Percentiles rank a stretch among this genome's conserved stretches.
Evolutionary conservation across 2,113 vertebrate genomes (phyloP).

Genomic region (Elanus axillaris): DNA sequence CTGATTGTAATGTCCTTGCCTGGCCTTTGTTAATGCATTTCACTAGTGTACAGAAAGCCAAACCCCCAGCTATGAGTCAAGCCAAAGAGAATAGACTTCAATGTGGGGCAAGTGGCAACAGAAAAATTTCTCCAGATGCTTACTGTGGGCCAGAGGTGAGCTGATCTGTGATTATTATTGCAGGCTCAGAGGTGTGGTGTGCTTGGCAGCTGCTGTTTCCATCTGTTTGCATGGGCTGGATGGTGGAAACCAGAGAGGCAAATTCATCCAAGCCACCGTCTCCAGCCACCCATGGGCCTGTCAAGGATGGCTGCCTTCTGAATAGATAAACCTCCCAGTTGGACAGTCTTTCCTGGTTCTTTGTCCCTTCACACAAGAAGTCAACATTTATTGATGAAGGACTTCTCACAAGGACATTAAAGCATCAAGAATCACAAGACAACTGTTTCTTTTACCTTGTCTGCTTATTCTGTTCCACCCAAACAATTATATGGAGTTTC

Average conservation of each 20-base stretch:
- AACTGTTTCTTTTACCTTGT: not conserved
- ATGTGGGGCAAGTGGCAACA: not conserved
- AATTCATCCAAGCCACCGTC: not conserved
- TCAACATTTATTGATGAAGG: not conserved
- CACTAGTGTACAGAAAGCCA: not conserved
- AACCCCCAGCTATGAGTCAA: not conserved
- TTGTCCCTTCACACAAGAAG: not conserved
- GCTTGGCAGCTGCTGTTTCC: slow-evolving; percentile 11
- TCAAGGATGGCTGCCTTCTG: fast-evolving
- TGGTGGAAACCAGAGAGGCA: not conserved
- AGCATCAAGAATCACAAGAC: not conserved
- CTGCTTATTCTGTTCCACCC: not conserved
- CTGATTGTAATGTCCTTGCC: not conserved
- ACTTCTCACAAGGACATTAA: not conserved
- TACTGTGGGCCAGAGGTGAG: slow-evolving; percentile 29
- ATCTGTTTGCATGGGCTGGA: not conserved
- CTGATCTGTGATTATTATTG: not conserved
- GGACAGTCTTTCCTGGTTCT: not conserved
- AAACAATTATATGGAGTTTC: not conserved
- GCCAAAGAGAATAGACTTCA: not conserved
- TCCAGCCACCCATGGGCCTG: not conserved
- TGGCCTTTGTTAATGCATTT: slow-evolving; percentile 14
- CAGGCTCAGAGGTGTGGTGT: not conserved
- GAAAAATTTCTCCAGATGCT: not conserved
- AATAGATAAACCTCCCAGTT: not conserved